Percentiles rank a stretch among this genome's conserved stretches.
Evolutionary conservation across 2,113 vertebrate species (phyloP).

Genomic region (Aegotheles bennettii): DNA sequence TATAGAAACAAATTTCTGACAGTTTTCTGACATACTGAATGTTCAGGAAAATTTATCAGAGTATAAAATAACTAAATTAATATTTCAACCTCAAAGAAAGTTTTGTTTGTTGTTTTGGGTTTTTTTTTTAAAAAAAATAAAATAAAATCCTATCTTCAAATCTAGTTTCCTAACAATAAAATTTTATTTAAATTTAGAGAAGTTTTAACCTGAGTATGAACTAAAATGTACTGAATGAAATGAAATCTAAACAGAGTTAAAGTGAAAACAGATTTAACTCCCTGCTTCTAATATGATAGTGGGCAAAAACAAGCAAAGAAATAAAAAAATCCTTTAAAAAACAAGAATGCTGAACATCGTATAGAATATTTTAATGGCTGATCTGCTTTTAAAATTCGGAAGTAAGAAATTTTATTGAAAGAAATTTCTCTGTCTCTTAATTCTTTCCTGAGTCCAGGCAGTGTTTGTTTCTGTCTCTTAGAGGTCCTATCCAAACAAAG

Average conservation of each 20-base stretch:
- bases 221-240: not conserved
- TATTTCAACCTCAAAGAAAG: too few species aligned
- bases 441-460: not conserved
- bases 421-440: not conserved
- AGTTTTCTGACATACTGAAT: not conserved
- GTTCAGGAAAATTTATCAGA: not conserved
- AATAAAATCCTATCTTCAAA: not conserved
- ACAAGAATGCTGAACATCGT: rapidly evolving
- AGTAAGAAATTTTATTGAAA: not conserved
- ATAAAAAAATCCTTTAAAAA: not conserved
- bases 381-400: not conserved
- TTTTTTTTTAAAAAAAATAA: not conserved
- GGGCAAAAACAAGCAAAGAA: not conserved
- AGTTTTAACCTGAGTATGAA: not conserved
- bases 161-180: not conserved
- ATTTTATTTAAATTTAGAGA: not conserved
- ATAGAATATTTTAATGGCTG: not conserved
- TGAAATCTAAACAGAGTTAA: not conserved
- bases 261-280: not conserved
- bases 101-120: too few species aligned
- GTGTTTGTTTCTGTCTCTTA: not conserved
- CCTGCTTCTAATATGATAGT: not conserved
- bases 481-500: not conserved
- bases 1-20: not conserved
- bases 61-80: not conserved